A percentile compares a stretch with the other conserved stretches of the same genome.
phyloP scores from a whole-genome alignment of 2,113 vertebrate species.

The Ptyas mucosa region DNA sequence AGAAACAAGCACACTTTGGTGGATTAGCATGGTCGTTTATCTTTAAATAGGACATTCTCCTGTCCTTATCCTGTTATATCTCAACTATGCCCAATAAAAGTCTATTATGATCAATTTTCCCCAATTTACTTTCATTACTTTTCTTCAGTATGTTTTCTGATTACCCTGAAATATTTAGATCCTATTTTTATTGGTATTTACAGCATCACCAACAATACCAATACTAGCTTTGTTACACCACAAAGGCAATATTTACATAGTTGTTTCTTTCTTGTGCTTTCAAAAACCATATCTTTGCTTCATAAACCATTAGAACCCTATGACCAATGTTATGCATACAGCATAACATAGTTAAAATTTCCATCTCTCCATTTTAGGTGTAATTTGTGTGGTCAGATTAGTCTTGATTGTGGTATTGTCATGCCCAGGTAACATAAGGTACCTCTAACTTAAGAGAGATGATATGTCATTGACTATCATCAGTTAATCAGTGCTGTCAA shows the following conservation, averaged over 20 bases:
- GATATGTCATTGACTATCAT: not conserved
- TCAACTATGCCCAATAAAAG: not conserved
- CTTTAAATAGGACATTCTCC: not conserved
- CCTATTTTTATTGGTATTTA: not conserved
- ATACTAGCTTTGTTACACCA: not conserved
- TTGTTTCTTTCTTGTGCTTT: not conserved
- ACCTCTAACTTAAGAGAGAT: not conserved
- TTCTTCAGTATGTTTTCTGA: not conserved
- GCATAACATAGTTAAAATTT: not conserved
- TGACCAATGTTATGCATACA: not conserved
- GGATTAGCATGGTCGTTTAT: not conserved
- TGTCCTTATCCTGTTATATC: not conserved
- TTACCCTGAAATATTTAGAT: not conserved
- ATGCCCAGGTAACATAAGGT: not conserved
- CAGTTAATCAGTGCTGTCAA: not conserved
- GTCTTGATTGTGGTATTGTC: not conserved
- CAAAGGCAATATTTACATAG: not conserved
- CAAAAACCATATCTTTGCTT: not conserved
- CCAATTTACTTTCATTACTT: not conserved
- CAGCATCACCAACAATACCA: not conserved
- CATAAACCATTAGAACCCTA: not conserved
- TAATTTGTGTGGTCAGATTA: not conserved
- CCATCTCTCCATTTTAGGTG: not conserved
- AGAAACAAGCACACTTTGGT: not conserved
- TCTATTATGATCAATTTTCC: fast-evolving